A percentile compares a stretch with the other conserved stretches of the same genome.
These are phyloP conservation scores for Drosophila burlai DNA, from an alignment of 1,140 invertebrate species.

Conservation along the genomic window DNA sequence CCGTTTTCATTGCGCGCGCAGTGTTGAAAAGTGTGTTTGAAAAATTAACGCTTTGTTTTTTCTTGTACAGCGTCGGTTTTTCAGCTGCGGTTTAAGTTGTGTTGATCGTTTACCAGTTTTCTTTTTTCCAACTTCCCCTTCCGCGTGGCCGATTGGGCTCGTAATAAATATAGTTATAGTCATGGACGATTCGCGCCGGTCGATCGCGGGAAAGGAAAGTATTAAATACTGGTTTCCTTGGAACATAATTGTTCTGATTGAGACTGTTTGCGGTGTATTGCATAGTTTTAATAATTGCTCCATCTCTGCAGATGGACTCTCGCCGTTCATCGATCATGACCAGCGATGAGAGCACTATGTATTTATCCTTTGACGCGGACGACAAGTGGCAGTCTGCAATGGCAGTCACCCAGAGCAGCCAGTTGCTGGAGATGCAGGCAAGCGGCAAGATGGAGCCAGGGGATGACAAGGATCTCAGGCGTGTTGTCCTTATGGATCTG, in stretches of 20 bases:
- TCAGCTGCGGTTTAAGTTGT: conserved; percentile 13
- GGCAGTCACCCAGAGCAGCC: conserved; percentile 43
- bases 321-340: conserved; percentile 46
- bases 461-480: conserved; percentile 51
- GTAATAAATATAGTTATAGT: neutral
- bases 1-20: conserved; percentile 30
- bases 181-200: conserved; percentile 68
- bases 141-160: conserved; percentile 5
- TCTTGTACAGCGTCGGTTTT: conserved; percentile 62
- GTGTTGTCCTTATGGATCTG: conserved; percentile 41
- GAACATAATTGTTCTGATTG: conserved; percentile 1
- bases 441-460: conserved; percentile 41
- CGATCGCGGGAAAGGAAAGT: conserved; percentile 41
- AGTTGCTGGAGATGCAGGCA: conserved; percentile 53
- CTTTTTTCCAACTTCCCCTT: neutral
- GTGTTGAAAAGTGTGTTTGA: conserved; percentile 73
- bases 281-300: neutral
- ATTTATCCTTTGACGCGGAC: conserved; percentile 75
- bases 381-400: conserved; percentile 68
- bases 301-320: conserved; percentile 36
- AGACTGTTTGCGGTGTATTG: no score
- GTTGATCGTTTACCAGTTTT: neutral
- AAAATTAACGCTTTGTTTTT: conserved; percentile 74
- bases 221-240: no score
- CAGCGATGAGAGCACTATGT: conserved; percentile 72